A percentile compares a stretch with the other conserved stretches of the same genome.
phyloP scores from a whole-genome alignment of 2,888 invertebrate species.

The Conistra vaccinii region DNA sequence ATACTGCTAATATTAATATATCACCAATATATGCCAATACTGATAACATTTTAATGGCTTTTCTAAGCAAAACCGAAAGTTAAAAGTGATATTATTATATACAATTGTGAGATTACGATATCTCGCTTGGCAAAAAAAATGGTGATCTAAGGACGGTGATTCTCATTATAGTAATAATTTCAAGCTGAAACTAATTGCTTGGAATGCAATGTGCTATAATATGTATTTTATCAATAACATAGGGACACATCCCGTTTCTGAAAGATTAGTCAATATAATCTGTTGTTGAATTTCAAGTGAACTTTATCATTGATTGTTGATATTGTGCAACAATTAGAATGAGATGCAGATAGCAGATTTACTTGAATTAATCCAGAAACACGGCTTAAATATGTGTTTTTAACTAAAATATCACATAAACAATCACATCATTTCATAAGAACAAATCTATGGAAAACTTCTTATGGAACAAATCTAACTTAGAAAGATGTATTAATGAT shows the following conservation, averaged over 20 bases:
- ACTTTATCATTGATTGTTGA: not conserved
- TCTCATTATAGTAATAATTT: slow-evolving; percentile 34
- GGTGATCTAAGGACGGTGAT: slow-evolving; percentile 21
- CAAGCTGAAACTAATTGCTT: slow-evolving; percentile 35
- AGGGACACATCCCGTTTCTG: slow-evolving; percentile 2
- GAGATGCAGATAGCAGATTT: not conserved
- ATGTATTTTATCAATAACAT: slow-evolving; percentile 27
- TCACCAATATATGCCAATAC: no score
- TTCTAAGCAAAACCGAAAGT: not conserved
- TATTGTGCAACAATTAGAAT: not conserved
- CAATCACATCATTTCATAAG: no score
- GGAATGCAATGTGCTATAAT: slow-evolving; percentile 38
- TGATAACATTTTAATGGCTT: slow-evolving; percentile 10
- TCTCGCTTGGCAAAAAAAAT: slow-evolving; percentile 23
- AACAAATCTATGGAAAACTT: no score
- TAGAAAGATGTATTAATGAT: no score
- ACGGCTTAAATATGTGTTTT: slow-evolving; percentile 10
- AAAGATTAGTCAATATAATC: not conserved
- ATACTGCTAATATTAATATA: no score
- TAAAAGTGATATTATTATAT: slow-evolving; percentile 11
- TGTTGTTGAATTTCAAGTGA: not conserved
- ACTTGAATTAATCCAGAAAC: slow-evolving; percentile 3
- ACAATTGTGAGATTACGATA: slow-evolving; percentile 16
- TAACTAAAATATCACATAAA: slow-evolving; percentile 19
- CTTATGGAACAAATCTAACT: no score